These are phyloP conservation scores for Timandra comae DNA, from an alignment of 2,888 invertebrate species.

Conservation along the genomic window DNA sequence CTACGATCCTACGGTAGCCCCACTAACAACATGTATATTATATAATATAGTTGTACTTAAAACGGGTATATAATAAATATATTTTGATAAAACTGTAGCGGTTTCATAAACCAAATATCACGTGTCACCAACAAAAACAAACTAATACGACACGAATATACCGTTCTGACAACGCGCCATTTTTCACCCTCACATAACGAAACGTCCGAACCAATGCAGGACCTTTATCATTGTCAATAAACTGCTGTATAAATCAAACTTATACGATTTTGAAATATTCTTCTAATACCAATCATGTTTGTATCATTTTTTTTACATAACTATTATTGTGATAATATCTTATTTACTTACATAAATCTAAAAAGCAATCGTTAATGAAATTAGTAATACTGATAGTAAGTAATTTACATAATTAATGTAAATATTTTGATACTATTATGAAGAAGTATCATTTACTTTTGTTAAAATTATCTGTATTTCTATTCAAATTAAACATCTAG, in stretches of 20 bases:
- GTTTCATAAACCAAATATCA: slow-evolving; percentile 6
- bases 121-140: slow-evolving; percentile 33
- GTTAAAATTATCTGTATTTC: too few species aligned
- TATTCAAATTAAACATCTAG: too few species aligned
- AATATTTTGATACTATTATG: too few species aligned
- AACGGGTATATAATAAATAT: neutral
- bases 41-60: neutral
- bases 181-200: slow-evolving; percentile 59
- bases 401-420: too few species aligned
- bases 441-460: too few species aligned
- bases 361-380: too few species aligned
- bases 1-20: neutral
- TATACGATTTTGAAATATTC: neutral
- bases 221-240: slow-evolving; percentile 70
- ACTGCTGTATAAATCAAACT: slow-evolving; percentile 53
- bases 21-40: neutral
- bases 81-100: neutral
- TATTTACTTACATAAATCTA: too few species aligned
- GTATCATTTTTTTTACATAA: too few species aligned
- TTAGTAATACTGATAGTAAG: too few species aligned
- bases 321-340: too few species aligned
- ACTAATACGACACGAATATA: slow-evolving; percentile 37
- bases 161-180: slow-evolving; percentile 37
- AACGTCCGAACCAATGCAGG: slow-evolving; percentile 54
- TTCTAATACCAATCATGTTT: too few species aligned